Base-by-base conservation (phyloP, 2,888 invertebrate genomes). In the Phaedon cochleariae region DNA sequence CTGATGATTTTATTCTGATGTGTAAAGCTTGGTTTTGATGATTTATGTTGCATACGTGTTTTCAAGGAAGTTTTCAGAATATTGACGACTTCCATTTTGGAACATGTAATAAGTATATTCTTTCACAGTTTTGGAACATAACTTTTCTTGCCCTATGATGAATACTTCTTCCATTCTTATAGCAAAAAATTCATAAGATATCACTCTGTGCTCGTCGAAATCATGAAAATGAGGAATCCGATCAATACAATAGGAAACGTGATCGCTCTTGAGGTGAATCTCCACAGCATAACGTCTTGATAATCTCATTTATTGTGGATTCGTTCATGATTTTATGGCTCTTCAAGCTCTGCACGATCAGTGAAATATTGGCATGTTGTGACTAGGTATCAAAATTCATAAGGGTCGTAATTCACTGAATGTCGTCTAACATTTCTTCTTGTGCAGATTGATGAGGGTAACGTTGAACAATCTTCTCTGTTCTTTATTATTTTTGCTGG, bases 381-480 rank as follows among this genome's bases (percentile, higher is more conserved):
- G n/a, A n/a, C n/a, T n/a, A n/a, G n/a, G n/a, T n/a, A n/a, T n/a
- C 22, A 34, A 34, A 2, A 34, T 9, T 12, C 3, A 6, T 10
- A 34, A 34, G 34, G 2, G 9, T 34, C 3, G 34, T 9, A 6
- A 34, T 6, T 9, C 2, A 12, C 5, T 34, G 12, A 6, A 34
- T 34, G 29, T 34, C 34, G 34, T 34, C 34, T 10, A 34, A 34
- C 2, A 34, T 10, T 34, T 34, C 26, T 58, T 58, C 15, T 46
- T 58, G n/a, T 65, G 51, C 3, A 60, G 31, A 46, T 60, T 59
- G 45, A 22, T 6, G 41, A 54, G 20, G 4, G 54, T 59, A n/a
- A 60, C 53, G 41, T 60, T 60, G 31, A 60, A 46, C 29, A 49
- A 21, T 15, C 60, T 31, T 49, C 26, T 65, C 55, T 65, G 65